A percentile compares a stretch with the other conserved stretches of the same genome.
phyloP scores from a whole-genome alignment of 1,140 invertebrate species.

The Scaptomyza montana region DNA sequence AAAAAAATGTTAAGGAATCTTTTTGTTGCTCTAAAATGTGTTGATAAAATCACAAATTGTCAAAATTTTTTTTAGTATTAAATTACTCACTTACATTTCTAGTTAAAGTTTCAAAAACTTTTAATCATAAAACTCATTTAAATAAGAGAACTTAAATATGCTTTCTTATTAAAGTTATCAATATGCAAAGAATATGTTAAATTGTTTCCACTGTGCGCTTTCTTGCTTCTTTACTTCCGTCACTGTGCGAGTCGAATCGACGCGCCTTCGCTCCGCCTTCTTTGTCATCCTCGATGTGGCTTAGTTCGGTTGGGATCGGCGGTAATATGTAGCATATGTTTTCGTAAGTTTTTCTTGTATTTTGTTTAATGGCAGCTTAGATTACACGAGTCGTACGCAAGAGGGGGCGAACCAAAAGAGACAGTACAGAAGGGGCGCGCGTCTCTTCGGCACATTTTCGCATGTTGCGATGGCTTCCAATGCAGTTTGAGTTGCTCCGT shows the following conservation, averaged over 20 bases:
- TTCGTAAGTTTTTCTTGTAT: constrained; percentile 82
- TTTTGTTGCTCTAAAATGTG: too few relatives aligned
- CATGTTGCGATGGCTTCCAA: constrained; percentile 69
- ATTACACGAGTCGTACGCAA: constrained; percentile 63
- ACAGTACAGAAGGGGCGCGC: constrained; percentile 1
- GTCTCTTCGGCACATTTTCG: constrained; percentile 48
- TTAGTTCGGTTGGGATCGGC: constrained; percentile 45
- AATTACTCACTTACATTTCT: too few relatives aligned
- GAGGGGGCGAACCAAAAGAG: constrained; percentile 6
- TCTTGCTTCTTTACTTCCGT: constrained; percentile 52
- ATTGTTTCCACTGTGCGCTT: constrained; percentile 26
- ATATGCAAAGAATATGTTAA: neutral
- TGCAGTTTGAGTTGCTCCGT: constrained; percentile 25
- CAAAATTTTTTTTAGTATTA: too few relatives aligned
- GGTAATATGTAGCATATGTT: constrained; percentile 82
- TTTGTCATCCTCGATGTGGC: constrained; percentile 37
- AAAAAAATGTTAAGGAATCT: too few relatives aligned
- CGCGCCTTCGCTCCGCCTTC: constrained; percentile 25
- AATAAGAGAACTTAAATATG: too few relatives aligned
- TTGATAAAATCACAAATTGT: too few relatives aligned
- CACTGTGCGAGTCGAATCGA: constrained; percentile 34
- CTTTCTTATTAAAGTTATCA: neutral
- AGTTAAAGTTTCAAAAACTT: too few relatives aligned
- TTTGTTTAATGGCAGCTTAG: constrained; percentile 82
- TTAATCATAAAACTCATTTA: too few relatives aligned